Percentiles rank a stretch among this genome's conserved stretches.
phyloP scores from a whole-genome alignment of 2,113 vertebrate genomes.

The Ahaetulla prasina region DNA sequence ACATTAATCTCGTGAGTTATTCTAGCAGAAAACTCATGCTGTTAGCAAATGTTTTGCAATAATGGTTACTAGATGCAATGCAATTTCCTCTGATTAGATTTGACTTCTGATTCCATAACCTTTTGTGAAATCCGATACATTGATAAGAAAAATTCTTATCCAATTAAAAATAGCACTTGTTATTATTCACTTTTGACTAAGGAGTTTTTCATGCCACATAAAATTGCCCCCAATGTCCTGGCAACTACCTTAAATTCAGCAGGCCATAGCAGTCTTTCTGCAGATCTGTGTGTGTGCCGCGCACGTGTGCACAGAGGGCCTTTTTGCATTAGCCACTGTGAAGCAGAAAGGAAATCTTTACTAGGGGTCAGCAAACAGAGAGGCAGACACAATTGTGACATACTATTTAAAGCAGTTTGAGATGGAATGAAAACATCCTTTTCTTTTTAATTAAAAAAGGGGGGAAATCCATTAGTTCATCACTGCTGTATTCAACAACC shows the following conservation, averaged over 20 bases:
- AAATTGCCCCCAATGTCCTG: not conserved
- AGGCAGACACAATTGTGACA: not conserved
- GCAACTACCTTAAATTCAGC: not conserved
- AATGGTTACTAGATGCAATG: conserved; percentile 20
- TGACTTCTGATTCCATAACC: not conserved
- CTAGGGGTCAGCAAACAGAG: not conserved
- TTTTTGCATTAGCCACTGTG: not conserved
- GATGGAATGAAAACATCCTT: not conserved
- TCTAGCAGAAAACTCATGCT: conserved; percentile 21
- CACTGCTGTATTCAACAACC: not conserved
- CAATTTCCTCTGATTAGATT: conserved; percentile 24
- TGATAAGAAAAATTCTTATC: not conserved
- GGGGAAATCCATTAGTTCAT: not conserved
- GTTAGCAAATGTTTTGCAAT: not conserved
- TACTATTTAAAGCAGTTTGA: not conserved
- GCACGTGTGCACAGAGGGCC: not conserved
- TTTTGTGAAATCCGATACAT: not conserved
- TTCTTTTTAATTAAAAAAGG: not conserved
- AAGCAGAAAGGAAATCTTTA: not conserved
- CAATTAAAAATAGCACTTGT: not conserved
- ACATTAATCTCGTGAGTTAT: conserved; percentile 24
- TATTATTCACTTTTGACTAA: not conserved
- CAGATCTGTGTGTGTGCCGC: rapidly evolving
- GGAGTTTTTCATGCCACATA: not conserved
- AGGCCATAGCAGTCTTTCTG: not conserved